A percentile compares a stretch with the other conserved stretches of the same genome.
Evolutionary conservation across 2,113 vertebrate genomes (phyloP).

Genomic region (Oncorhynchus mykiss): DNA sequence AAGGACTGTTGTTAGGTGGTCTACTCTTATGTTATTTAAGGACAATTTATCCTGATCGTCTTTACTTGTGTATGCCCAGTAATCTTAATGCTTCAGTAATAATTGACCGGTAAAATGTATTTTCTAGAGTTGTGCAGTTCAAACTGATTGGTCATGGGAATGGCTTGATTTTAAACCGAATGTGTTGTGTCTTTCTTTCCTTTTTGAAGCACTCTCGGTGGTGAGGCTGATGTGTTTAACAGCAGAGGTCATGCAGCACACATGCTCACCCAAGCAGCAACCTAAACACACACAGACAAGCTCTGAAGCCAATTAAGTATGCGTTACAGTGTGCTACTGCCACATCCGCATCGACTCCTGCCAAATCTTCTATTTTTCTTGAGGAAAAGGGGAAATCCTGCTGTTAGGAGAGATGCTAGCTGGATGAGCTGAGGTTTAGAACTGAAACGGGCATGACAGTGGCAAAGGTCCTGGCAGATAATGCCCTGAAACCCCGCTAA

Average conservation of each 20-base stretch:
- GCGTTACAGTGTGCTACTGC: conserved; percentile 46
- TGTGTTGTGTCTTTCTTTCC: background rate
- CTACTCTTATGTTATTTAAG: no score
- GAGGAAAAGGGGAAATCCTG: background rate
- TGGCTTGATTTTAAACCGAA: background rate
- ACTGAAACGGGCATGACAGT: background rate
- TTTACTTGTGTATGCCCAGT: no score
- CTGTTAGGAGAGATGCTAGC: background rate
- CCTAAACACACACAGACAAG: conserved; percentile 1
- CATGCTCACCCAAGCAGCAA: background rate
- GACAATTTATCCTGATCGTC: no score
- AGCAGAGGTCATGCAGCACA: background rate
- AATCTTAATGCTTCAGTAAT: background rate
- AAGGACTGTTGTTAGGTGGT: no score
- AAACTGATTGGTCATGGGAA: background rate
- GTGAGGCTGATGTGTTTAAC: background rate
- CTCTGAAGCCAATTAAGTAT: conserved; percentile 66
- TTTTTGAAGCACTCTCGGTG: background rate
- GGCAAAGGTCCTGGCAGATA: background rate
- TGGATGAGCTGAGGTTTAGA: background rate
- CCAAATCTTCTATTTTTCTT: conserved; percentile 29
- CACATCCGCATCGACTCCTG: conserved; percentile 58
- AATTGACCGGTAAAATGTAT: background rate
- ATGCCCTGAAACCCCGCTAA: background rate
- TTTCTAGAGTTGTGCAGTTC: background rate